Evolutionary conservation across 2,113 vertebrate species (phyloP), one percentile per base, ranked within the genome.

Genomic region (Odocoileus virginianus): DNA sequence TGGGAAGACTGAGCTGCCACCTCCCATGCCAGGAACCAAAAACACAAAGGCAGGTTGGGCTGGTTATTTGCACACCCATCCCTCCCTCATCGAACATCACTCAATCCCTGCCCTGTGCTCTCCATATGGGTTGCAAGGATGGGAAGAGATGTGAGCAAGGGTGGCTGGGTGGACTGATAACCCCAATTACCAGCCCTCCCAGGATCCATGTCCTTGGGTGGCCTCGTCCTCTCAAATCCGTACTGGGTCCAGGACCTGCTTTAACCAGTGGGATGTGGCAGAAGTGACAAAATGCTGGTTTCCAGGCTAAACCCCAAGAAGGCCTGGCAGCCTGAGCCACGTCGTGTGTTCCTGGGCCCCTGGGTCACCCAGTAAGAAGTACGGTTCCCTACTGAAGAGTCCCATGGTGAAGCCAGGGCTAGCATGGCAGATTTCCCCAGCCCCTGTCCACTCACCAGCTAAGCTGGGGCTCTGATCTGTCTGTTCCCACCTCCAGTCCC

Each of bases 81-180:
- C 13, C 19, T 45, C 12, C 40, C 10, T 93, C 30, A 6, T 2
- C 0, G 2, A 30, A 27, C 9, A 7, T 25, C 3, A 4, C 15
- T 33, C 21, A 10, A 1, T 9, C 36, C 36, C n/a, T 30, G 40
- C 19, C 58, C 27, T 47, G 47, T 13, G 47, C 64, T 19, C 1
- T 5, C 21, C 40, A 61, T 6, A 4, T 25, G 13, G 33, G 14
- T 16, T 3, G 4, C n/a, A 33, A 47, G 92, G n/a, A 60, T 55
- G 30, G 30, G 33, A n/a, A 33, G 54, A 87, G 25, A 6, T 13
- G 43, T 9, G 64, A 47, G 7, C 45, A n/a, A 7, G 10, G 50
- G 1, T 76, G 8, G 43, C 85, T 36, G 54, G 8, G n/a, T 6
- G 0, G 14, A 21, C 81, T 2, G 36, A 25, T 17, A 25, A 27